Evolutionary conservation across 2,888 invertebrate species (phyloP).

Genomic region (Orgyia antiqua): DNA sequence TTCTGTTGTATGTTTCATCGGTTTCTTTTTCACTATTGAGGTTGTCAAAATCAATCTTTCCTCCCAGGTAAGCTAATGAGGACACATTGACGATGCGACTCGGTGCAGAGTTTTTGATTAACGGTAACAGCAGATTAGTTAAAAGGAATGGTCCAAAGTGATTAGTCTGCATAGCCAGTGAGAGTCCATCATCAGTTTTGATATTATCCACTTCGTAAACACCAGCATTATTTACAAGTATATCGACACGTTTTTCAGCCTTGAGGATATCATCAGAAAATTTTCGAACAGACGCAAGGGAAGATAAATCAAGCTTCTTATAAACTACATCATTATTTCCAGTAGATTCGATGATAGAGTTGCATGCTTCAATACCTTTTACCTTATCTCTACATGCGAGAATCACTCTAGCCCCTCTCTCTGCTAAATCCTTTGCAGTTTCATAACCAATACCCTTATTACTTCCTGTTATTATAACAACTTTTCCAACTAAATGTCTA

Average conservation of each 20-base stretch:
- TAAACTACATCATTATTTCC: constrained; percentile 49
- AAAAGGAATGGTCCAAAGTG: constrained; percentile 83
- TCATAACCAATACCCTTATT: constrained; percentile 89
- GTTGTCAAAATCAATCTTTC: constrained; percentile 40
- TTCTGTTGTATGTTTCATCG: constrained; percentile 17
- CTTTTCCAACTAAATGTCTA: constrained; percentile 84
- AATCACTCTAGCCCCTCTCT: constrained; percentile 85
- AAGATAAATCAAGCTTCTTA: constrained; percentile 68
- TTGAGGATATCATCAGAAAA: constrained; percentile 78
- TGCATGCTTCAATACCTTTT: constrained; percentile 77
- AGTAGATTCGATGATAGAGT: constrained; percentile 37
- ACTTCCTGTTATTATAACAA: constrained; percentile 89
- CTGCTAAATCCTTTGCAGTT: constrained; percentile 84
- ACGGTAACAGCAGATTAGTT: constrained; percentile 77
- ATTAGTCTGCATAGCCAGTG: constrained; percentile 74
- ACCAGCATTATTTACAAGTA: constrained; percentile 81
- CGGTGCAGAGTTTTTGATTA: constrained; percentile 51
- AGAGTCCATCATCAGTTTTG: constrained; percentile 79
- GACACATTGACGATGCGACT: constrained; percentile 59
- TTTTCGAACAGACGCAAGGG: constrained; percentile 72
- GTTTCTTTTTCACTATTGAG: constrained; percentile 38
- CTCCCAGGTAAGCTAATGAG: constrained; percentile 39
- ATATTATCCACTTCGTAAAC: constrained; percentile 49
- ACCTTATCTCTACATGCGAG: constrained; percentile 87
- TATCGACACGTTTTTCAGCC: constrained; percentile 72